Percentiles rank a stretch among this genome's conserved stretches.
Conservation (phyloP, 1,140 invertebrate genomes). For the Druon quercuslanigerum region DNA sequence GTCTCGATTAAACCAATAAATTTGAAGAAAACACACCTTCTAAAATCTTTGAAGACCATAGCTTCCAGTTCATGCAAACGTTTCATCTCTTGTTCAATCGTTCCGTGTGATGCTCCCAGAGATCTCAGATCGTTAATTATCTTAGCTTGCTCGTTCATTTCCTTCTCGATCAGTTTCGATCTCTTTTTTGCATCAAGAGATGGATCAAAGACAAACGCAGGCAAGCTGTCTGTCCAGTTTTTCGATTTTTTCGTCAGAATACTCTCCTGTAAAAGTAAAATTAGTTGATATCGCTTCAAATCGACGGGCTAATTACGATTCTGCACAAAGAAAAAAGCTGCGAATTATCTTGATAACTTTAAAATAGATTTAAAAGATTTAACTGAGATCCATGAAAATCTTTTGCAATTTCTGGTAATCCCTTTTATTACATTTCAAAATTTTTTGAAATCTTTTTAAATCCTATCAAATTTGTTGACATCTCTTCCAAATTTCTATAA, state of each 20-base stretch:
- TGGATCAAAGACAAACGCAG: slow-evolving; percentile 90
- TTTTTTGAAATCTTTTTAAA: too few relatives aligned
- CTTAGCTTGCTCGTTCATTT: slow-evolving; percentile 97
- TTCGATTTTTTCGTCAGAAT: slow-evolving; percentile 79
- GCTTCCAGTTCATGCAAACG: slow-evolving; percentile 93
- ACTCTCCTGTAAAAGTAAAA: slow-evolving; percentile 78
- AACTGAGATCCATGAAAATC: too few relatives aligned
- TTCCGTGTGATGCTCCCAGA: slow-evolving; percentile 91
- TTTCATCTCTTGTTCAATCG: slow-evolving; percentile 93
- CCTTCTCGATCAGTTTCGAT: slow-evolving; percentile 95
- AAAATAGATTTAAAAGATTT: too few relatives aligned
- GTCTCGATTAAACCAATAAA: neutral
- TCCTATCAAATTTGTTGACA: too few relatives aligned
- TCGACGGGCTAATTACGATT: neutral
- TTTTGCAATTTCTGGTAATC: too few relatives aligned
- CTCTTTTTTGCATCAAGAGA: slow-evolving; percentile 91
- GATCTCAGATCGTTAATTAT: slow-evolving; percentile 94
- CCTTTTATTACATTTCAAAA: too few relatives aligned
- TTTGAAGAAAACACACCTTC: slow-evolving; percentile 74
- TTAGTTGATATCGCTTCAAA: neutral
- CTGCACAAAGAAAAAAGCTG: too few relatives aligned
- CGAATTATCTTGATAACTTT: too few relatives aligned
- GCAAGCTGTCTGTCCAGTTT: slow-evolving; percentile 83
- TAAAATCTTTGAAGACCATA: slow-evolving; percentile 92
- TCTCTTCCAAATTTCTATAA: too few relatives aligned